Evolutionary conservation across 2,113 vertebrate species (phyloP), one percentile per base, ranked within the genome.

Genomic region (Etia nguti): DNA sequence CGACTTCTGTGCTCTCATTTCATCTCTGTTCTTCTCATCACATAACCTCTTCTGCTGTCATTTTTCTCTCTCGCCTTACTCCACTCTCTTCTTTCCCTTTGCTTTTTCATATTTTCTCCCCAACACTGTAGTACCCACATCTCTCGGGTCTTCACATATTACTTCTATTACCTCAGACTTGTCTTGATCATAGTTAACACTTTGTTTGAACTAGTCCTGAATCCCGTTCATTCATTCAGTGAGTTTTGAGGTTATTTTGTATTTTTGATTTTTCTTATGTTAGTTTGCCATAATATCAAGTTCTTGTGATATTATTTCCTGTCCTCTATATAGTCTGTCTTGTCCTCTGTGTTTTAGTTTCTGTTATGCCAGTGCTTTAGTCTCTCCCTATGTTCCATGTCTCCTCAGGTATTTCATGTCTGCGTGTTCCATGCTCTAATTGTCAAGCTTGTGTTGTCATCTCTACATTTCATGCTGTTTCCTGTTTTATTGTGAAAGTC

Each of bases 1-100:
- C 60, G 38, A 22, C 80, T 50, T 24, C 55, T 79, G 43, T 54
- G 1, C 82, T 86, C 86, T 90, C 79, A 56, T 80, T 79, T 84
- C 81, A 77, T 52, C 46, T 77, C 43, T 11, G 9, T 31, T 48
- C 22, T 48, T 77, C 46, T 91, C 70, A 83, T 86, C 77, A 15
- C 57, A 6, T 82, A 48, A 31, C 83, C 79, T 85, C 73, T 80
- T 31, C 60, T 54, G 20, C 26, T 50, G 12, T 20, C 10, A 12
- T 54, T 86, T 36, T 31, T 29, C n/a, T 41, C 46, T 68, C 46
- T 41, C 9, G 11, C 48, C 22, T 62, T 4, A 2, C 41, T 20
- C 41, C 41, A 48, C 13, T 55, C 38, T 55, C 54, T 55, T 10
- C 54, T 24, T 34, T 18, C 12, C 5, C 8, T 52, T 38, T 5